Conservation (phyloP, 1,140 invertebrate species). For the Calliphora vicina region DNA sequence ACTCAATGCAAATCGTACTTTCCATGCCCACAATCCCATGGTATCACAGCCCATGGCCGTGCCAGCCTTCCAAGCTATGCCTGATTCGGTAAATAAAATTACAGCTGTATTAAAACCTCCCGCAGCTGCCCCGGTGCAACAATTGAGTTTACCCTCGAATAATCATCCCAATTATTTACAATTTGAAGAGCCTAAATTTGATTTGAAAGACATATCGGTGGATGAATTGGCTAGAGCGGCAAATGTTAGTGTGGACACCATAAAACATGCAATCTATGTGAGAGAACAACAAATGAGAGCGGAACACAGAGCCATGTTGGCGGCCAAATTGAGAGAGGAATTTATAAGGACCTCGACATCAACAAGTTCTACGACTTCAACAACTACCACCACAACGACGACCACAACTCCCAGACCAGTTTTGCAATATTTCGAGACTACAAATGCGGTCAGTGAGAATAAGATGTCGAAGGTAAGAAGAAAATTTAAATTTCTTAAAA, state of each 20-base stretch:
- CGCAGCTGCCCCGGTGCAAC: neutral
- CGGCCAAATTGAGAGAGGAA: constrained; percentile 53
- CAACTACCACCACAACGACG: constrained; percentile 56
- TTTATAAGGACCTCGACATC: constrained; percentile 62
- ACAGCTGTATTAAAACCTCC: constrained; percentile 49
- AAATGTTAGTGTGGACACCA: constrained; percentile 77
- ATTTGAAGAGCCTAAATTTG: constrained; percentile 58
- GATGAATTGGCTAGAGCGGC: constrained; percentile 70
- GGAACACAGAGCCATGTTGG: constrained; percentile 54
- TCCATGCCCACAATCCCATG: constrained; percentile 55
- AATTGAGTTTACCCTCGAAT: constrained; percentile 7
- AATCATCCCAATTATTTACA: constrained; percentile 57
- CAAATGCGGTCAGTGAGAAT: constrained; percentile 43
- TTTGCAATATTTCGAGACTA: constrained; percentile 45
- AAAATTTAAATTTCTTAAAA: too few relatives aligned
- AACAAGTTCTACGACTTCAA: constrained; percentile 65
- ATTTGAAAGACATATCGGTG: constrained; percentile 67
- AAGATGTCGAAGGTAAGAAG: constrained; percentile 59
- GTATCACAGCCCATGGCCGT: constrained; percentile 56
- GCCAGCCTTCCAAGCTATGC: constrained; percentile 61
- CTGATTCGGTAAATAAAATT: constrained; percentile 67
- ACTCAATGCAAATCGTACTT: constrained; percentile 57
- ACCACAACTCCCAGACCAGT: constrained; percentile 40
- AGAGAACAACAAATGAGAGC: constrained; percentile 73
- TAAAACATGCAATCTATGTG: constrained; percentile 75